These are phyloP conservation scores for Eueremaeus valkanovi DNA, from an alignment of 2,888 invertebrate species.

Conservation along the genomic window DNA sequence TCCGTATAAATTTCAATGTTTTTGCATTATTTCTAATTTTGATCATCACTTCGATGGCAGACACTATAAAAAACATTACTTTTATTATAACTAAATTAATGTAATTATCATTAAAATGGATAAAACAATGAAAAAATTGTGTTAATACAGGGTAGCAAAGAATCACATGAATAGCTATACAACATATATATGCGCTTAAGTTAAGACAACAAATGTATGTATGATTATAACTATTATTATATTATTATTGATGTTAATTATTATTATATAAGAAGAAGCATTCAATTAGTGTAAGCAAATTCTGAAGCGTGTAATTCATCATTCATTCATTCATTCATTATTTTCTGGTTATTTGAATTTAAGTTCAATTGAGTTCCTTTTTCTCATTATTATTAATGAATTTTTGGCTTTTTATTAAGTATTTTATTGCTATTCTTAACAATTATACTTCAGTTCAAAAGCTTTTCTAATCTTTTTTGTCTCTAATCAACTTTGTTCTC, in stretches of 20 bases:
- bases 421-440: too few relatives aligned
- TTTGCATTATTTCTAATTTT: neutral
- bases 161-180: neutral
- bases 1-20: too few relatives aligned
- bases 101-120: neutral
- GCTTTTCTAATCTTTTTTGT: too few relatives aligned
- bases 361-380: neutral
- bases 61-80: neutral
- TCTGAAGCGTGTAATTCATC: conserved; percentile 13
- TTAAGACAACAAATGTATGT: neutral
- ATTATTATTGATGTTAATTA: conserved; percentile 21
- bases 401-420: too few relatives aligned
- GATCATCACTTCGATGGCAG: conserved; percentile 9
- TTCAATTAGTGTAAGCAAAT: neutral
- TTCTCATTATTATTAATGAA: neutral
- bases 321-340: neutral
- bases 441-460: too few relatives aligned
- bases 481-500: too few relatives aligned
- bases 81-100: neutral
- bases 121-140: neutral
- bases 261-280: neutral
- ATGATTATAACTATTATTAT: conserved; percentile 8
- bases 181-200: neutral
- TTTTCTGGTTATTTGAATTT: neutral
- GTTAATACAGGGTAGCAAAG: conserved; percentile 17